Evolutionary conservation across 2,113 vertebrate genomes (phyloP).

Genomic region (Triplophysa rosa): DNA sequence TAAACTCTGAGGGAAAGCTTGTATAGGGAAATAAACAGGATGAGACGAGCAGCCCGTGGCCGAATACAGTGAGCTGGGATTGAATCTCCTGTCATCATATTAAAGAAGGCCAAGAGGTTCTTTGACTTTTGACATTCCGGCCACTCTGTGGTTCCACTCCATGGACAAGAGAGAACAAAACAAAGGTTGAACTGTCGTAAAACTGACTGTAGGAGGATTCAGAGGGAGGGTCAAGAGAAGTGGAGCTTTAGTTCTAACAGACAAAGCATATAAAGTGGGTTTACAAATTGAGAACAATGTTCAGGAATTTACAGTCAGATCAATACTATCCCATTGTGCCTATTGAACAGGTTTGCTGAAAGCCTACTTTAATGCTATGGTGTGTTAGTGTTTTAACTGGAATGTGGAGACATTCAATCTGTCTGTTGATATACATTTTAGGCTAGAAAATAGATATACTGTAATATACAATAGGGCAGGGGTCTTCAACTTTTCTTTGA

Average conservation of each 20-base stretch:
- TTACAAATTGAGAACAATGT: constrained; percentile 75
- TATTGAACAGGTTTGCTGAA: constrained; percentile 41
- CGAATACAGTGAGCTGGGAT: constrained; percentile 22
- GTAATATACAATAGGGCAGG: no score
- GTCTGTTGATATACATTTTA: not conserved
- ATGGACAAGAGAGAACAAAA: constrained; percentile 55
- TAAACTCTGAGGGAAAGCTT: constrained; percentile 45
- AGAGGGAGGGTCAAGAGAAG: constrained; percentile 52
- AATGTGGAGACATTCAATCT: not conserved
- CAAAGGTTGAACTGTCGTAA: constrained; percentile 55
- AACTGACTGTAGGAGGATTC: constrained; percentile 56
- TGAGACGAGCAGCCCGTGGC: constrained; percentile 46
- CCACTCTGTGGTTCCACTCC: constrained; percentile 51
- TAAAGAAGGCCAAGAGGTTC: constrained; percentile 47
- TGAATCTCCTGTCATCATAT: constrained; percentile 44
- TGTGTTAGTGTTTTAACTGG: constrained; percentile 17
- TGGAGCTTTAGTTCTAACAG: constrained; percentile 60
- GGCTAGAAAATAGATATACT: no score
- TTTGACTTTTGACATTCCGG: constrained; percentile 55
- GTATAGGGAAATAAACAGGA: constrained; percentile 32
- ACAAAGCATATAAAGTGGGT: constrained; percentile 70
- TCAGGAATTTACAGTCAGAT: constrained; percentile 69
- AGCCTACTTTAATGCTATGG: constrained; percentile 33
- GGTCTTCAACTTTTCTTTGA: no score
- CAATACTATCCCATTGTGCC: constrained; percentile 52